phyloP scores from a whole-genome alignment of 2,888 invertebrate species.

The Polylopha cassiicola region DNA sequence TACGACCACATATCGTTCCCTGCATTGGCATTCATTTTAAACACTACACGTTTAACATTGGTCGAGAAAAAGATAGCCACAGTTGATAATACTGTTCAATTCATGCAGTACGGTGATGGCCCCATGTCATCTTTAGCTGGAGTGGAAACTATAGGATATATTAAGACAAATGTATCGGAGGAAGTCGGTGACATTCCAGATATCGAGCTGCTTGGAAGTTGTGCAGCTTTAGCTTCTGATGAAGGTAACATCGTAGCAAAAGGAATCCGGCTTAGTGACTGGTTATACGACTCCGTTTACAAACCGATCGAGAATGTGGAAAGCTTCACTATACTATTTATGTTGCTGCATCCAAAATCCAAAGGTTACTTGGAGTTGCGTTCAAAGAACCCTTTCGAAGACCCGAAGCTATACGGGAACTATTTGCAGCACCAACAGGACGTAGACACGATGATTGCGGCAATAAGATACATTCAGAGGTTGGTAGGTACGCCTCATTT shows the following conservation, averaged over 20 bases:
- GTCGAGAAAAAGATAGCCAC: constrained; percentile 45
- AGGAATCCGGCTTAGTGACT: constrained; percentile 56
- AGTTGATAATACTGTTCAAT: constrained; percentile 50
- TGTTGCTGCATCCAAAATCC: constrained; percentile 80
- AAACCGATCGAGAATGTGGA: constrained; percentile 60
- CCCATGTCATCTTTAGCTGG: constrained; percentile 74
- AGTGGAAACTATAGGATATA: constrained; percentile 77
- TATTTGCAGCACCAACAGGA: constrained; percentile 82
- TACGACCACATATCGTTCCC: constrained; percentile 82
- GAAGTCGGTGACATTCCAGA: constrained; percentile 78
- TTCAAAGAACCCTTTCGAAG: constrained; percentile 79
- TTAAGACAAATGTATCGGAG: constrained; percentile 75
- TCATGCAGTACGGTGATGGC: constrained; percentile 64
- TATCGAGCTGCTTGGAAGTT: constrained; percentile 79
- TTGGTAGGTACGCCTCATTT: constrained; percentile 77
- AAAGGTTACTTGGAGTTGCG: constrained; percentile 80
- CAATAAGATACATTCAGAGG: constrained; percentile 73
- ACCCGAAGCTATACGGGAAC: constrained; percentile 83
- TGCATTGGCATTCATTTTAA: constrained; percentile 72
- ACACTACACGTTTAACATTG: constrained; percentile 55
- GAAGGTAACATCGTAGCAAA: constrained; percentile 63
- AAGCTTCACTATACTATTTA: constrained; percentile 70
- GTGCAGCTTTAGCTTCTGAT: constrained; percentile 76
- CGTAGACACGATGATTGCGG: constrained; percentile 76
- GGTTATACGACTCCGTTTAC: constrained; percentile 60